phyloP scores from a whole-genome alignment of 2,888 invertebrate species.

The Branchellion lobata region DNA sequence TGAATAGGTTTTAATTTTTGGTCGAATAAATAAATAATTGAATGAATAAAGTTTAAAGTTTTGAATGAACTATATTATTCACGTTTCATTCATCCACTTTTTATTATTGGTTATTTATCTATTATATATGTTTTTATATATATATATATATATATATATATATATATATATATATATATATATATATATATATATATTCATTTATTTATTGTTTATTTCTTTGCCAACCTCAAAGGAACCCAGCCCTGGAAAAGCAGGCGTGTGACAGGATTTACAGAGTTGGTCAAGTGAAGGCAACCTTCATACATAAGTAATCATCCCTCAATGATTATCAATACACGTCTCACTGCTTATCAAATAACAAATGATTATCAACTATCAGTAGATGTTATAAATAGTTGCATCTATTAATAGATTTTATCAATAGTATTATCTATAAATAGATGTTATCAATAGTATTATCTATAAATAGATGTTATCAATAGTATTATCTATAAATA shows the following conservation, averaged over 20 bases:
- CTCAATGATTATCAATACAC: too few relatives aligned
- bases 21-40: too few relatives aligned
- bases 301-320: conserved; percentile 72
- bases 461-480: too few relatives aligned
- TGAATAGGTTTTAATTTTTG: too few relatives aligned
- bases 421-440: too few relatives aligned
- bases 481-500: too few relatives aligned
- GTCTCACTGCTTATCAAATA: neutral
- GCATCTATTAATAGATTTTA: too few relatives aligned
- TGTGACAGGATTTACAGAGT: conserved; percentile 89
- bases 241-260: conserved; percentile 89
- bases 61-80: too few relatives aligned
- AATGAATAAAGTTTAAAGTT: too few relatives aligned
- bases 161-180: conserved; percentile 41
- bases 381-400: neutral
- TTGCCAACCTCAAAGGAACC: conserved; percentile 68
- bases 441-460: too few relatives aligned
- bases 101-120: neutral
- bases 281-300: conserved; percentile 79
- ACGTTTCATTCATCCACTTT: too few relatives aligned
- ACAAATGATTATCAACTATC: too few relatives aligned
- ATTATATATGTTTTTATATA: conserved; percentile 25
- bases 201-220: neutral
- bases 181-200: conserved; percentile 36
- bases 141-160: conserved; percentile 20